Evolutionary conservation across 1,140 invertebrate genomes (phyloP), one percentile per base, ranked within the genome.

Genomic region (Papilio xuthus): DNA sequence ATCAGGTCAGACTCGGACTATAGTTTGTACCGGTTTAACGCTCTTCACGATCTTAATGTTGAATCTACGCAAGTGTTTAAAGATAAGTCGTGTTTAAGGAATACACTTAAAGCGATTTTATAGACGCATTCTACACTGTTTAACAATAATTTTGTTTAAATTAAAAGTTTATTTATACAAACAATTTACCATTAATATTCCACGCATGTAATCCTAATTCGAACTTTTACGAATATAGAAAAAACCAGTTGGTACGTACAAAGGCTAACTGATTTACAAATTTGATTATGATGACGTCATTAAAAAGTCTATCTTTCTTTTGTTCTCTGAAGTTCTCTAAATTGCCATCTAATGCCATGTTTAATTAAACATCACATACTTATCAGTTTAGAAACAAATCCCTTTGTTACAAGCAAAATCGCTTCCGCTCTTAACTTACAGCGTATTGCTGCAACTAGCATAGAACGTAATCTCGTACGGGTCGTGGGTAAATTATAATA

Each of bases 401-500:
- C 2, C 15, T 70, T 70, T 69, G 26, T 2, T 70, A 42, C n/a
- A 4, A 7, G n/a, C 7, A 42, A 50, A 73, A 44, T 44, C 42
- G 71, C 71, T 73, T 73, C 20, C 71, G 37, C 42, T 28, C 26
- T 42, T 73, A 47, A 73, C n/a, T 73, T 41, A 4, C 37, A 72
- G 6, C 71, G 71, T 47, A 73, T 73, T 73, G 20, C 12, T 10
- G 42, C 13, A 73, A 44, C 70, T 71, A 73, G 15, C 18, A 50
- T 18, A 73, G 41, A 41, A 23, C 42, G 71, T 42, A 73, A 73
- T 73, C 71, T 8, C 41, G 37, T 47, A 73, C 13, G 41, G 71
- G 71, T 73, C 71, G 71, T 73, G 71, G 42, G 71, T 73, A 71
- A 71, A 71, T 42, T 71, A 73, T 28, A 73, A 73, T 73, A 47